Conservation (phyloP, 2,888 invertebrate species). For the Epinotia demarniana region DNA sequence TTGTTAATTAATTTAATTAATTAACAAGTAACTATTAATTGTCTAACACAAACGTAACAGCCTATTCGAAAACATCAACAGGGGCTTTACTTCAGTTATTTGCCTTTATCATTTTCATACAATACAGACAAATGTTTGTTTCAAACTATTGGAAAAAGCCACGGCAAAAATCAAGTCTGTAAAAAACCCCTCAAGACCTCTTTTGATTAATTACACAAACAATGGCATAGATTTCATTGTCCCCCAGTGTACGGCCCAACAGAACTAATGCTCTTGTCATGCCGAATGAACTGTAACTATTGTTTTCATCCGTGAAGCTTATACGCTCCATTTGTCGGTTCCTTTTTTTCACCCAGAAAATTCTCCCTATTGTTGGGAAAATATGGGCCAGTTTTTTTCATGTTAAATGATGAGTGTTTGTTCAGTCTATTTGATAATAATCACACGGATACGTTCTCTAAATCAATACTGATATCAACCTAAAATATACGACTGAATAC, state of each 20-base stretch:
- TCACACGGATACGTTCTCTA: neutral
- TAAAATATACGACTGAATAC: neutral
- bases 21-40: too few relatives aligned
- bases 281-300: constrained; percentile 71
- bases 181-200: constrained; percentile 36
- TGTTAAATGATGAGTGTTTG: constrained; percentile 16
- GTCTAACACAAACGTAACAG: too few relatives aligned
- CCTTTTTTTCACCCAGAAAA: constrained; percentile 41
- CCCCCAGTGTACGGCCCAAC: constrained; percentile 55
- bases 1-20: too few relatives aligned
- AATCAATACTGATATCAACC: neutral
- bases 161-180: constrained; percentile 13
- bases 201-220: constrained; percentile 41
- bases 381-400: constrained; percentile 40
- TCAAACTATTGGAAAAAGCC: constrained; percentile 4
- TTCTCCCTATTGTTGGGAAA: constrained; percentile 39
- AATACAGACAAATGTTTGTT: neutral
- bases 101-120: too few relatives aligned
- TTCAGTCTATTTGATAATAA: neutral
- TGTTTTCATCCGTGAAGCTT: constrained; percentile 60
- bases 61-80: too few relatives aligned
- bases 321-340: constrained; percentile 44
- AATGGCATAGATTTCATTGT: constrained; percentile 48
- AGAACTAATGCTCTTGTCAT: constrained; percentile 65
- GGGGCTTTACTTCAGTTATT: too few relatives aligned